Evolutionary conservation across 2,797 vertebrate species (phyloP), one percentile per base, ranked within the genome.

Genomic region (Acrossocheilus fasciatus): DNA sequence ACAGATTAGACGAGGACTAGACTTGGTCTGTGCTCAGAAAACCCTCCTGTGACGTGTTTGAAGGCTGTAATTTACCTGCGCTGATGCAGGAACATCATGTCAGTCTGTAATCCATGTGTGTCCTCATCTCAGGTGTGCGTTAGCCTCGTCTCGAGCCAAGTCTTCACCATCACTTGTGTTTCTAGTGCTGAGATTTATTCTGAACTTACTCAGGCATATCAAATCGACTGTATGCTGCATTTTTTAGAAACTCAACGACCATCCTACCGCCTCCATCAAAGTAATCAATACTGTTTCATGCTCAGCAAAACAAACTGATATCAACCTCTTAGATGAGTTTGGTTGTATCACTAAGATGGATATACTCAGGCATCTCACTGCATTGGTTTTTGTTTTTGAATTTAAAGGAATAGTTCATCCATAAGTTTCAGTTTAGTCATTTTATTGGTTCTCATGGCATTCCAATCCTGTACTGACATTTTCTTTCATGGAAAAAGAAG

Each of bases 81-180:
- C 30, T 64, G 20, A 47, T 12, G 7, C 50, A 83, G 34, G 76
- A 80, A 39, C 69, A 20, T 70, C 43, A 18, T 41, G 77, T 52
- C 73, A 23, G 47, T 76, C 26, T 74, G 39, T 69, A 69, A 26
- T 59, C 68, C 43, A 17, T 66, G 59, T 10, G 76, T 86, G 90
- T 91, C 84, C 81, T 90, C 82, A 88, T 90, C 83, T 91, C 92
- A 94, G 93, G 94, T 94, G 94, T 92, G 91, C 83, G 86, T 83
- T 88, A 88, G 90, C 85, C 86, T 89, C 86, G 89, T 69, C 34
- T 39, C 8, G 17, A 39, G 83, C 85, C 83, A 87, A 90, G 90
- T 85, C 81, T 84, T 87, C 84, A 74, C 81, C 88, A 88, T 82
- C 83, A 73, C 52, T 41, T 57, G 83, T 80, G 79, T 83, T 88